Evolutionary conservation across 2,113 vertebrate species (phyloP).

Genomic region (Riparia riparia): DNA sequence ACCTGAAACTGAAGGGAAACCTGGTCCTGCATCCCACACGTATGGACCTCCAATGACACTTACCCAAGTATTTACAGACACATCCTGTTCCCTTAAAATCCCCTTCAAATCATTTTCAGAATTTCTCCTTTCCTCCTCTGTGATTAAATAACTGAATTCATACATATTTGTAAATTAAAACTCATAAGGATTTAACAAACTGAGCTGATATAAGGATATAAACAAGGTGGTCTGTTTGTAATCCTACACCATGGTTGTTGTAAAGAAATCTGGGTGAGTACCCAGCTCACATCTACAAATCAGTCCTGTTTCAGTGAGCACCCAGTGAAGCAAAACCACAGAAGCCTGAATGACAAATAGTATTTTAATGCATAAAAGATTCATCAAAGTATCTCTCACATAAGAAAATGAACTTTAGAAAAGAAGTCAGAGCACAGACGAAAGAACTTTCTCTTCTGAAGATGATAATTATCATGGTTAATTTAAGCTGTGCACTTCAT

Average conservation of each 20-base stretch:
- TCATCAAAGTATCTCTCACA: not conserved
- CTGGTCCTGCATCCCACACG: rapidly evolving
- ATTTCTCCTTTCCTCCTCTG: not conserved
- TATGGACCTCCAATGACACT: rapidly evolving
- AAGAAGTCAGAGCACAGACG: not conserved
- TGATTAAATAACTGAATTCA: not conserved
- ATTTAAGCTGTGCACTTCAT: not conserved
- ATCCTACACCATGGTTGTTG: not conserved
- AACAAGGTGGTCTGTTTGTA: not conserved
- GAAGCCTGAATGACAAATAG: not conserved
- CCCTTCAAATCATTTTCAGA: not conserved
- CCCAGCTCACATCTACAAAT: not conserved
- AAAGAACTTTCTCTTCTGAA: not conserved
- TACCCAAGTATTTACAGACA: not conserved
- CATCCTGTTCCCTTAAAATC: not conserved
- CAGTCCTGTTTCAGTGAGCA: not conserved
- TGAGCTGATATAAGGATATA: not conserved
- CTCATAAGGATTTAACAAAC: not conserved
- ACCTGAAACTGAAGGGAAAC: not conserved
- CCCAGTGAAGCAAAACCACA: not conserved
- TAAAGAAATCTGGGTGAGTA: not conserved
- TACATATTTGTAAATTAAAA: not conserved
- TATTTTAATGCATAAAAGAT: not conserved
- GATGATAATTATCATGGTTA: not conserved
- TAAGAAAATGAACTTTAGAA: not conserved